These are phyloP conservation scores for Hyles euphorbiae DNA, from an alignment of 1,140 invertebrate genomes.

Conservation along the genomic window DNA sequence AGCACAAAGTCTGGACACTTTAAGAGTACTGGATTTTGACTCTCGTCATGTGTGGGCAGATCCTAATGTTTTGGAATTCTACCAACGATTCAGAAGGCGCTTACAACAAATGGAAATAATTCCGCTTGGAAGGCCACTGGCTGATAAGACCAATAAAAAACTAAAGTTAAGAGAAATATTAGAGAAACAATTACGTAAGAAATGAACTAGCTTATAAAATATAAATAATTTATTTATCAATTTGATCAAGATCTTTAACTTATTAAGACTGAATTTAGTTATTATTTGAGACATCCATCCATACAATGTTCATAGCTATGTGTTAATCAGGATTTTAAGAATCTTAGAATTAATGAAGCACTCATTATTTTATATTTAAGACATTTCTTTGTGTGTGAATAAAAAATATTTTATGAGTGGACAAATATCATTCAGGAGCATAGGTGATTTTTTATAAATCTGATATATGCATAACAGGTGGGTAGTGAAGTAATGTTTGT, in stretches of 20 bases:
- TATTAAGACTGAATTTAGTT: neutral
- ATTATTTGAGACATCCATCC: too few relatives aligned
- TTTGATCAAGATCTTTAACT: neutral
- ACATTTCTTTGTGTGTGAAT: too few relatives aligned
- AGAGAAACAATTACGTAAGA: slow-evolving; percentile 52
- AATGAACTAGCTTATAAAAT: slow-evolving; percentile 13
- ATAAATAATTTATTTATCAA: neutral
- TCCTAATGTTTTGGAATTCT: slow-evolving; percentile 90
- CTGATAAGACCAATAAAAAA: slow-evolving; percentile 71
- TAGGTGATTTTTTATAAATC: too few relatives aligned
- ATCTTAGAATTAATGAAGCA: too few relatives aligned
- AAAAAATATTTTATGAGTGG: too few relatives aligned
- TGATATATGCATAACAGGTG: too few relatives aligned
- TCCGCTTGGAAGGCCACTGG: slow-evolving; percentile 77
- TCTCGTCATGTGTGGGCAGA: slow-evolving; percentile 92
- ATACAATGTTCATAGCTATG: too few relatives aligned
- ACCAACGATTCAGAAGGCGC: slow-evolving; percentile 81
- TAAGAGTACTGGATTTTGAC: slow-evolving; percentile 93
- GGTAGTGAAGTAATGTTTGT: too few relatives aligned
- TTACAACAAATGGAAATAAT: slow-evolving; percentile 80
- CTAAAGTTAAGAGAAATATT: slow-evolving; percentile 56
- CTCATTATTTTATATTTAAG: too few relatives aligned
- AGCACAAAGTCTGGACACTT: slow-evolving; percentile 88
- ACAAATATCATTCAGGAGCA: too few relatives aligned
- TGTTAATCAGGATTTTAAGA: too few relatives aligned